Base-by-base conservation (phyloP, 1,140 invertebrate genomes). In the Dolichoris vasculosae region DNA sequence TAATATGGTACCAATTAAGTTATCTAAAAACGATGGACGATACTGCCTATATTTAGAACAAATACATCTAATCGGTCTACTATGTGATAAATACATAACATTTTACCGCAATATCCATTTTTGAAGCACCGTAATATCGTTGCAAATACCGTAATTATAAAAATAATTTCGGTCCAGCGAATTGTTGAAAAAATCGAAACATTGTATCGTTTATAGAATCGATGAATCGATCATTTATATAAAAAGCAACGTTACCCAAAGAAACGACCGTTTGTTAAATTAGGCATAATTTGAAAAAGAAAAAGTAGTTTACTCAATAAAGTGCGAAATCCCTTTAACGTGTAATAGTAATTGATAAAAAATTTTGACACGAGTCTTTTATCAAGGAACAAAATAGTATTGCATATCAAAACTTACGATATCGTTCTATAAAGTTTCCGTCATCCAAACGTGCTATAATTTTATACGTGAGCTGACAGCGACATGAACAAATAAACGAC, bases 401-500 rank as follows among this genome's bases (percentile, higher is more conserved):
- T 17, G 30, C 11, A 17, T 13, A 13, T 32, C 2, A n/a, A 30
- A 67, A 35, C 11, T 30, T 35, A 35, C n/a, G 13, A 67, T 67
- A 67, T 67, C 64, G 30, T 15, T 32, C 13, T 15, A 69, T 13
- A 69, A 38, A 69, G 35, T 69, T 17, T 69, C 32, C 32, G 15
- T 38, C 67, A 38, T 69, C 32, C 67, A 35, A 69, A 69, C 32
- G 32, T 30, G 26, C 17, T 6, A 69, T 38, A 69, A 38, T 69
- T 38, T 38, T 38, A 30, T 69, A 69, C 67, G 67, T 38, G 67
- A 30, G 67, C n/a, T 38, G 32, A 35, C 11, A n/a, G 1, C 38
- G 30, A 71, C 38, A 43, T 26, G 69, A 73, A 43, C 69, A 43
- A 73, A 73, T 43, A 73, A 73, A 73, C 32, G 69, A 73, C 20